These are phyloP conservation scores for Gerris lacustris DNA, from an alignment of 2,888 invertebrate species.

Conservation along the genomic window DNA sequence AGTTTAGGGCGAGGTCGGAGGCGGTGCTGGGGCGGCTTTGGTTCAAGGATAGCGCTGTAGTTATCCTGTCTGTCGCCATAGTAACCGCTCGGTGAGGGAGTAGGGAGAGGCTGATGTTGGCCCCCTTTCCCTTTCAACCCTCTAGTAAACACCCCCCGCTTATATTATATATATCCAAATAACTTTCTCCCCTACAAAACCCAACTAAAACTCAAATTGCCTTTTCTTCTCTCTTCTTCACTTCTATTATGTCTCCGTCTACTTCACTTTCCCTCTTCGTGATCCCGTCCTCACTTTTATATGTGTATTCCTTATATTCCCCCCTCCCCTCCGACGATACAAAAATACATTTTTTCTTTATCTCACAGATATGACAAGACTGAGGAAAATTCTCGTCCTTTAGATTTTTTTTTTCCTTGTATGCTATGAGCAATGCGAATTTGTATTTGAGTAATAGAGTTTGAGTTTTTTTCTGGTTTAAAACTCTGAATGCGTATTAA, in stretches of 20 bases:
- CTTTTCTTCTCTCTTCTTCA: background rate
- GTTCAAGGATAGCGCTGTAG: slow-evolving; percentile 1
- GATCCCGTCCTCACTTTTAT: too few species aligned
- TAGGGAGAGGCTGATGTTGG: too few species aligned
- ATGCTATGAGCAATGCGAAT: too few species aligned
- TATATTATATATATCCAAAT: background rate
- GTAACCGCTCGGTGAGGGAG: background rate
- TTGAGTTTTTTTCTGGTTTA: too few species aligned
- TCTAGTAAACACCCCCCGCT: background rate
- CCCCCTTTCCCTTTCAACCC: background rate
- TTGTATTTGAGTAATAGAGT: too few species aligned
- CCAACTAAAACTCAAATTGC: slow-evolving; percentile 3
- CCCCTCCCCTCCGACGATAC: too few species aligned
- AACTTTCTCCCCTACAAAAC: background rate
- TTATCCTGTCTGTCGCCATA: slow-evolving; percentile 1
- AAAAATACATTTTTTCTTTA: too few species aligned
- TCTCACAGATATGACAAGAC: too few species aligned
- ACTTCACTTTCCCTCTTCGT: background rate
- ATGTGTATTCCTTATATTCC: too few species aligned
- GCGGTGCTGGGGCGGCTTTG: background rate
- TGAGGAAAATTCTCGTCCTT: too few species aligned
- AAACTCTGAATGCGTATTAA: too few species aligned
- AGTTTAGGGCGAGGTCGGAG: slow-evolving; percentile 5
- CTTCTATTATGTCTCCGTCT: background rate
- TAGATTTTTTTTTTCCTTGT: too few species aligned